These are phyloP conservation scores for Carterocephalus palaemon DNA, from an alignment of 2,888 invertebrate species.

Conservation along the genomic window DNA sequence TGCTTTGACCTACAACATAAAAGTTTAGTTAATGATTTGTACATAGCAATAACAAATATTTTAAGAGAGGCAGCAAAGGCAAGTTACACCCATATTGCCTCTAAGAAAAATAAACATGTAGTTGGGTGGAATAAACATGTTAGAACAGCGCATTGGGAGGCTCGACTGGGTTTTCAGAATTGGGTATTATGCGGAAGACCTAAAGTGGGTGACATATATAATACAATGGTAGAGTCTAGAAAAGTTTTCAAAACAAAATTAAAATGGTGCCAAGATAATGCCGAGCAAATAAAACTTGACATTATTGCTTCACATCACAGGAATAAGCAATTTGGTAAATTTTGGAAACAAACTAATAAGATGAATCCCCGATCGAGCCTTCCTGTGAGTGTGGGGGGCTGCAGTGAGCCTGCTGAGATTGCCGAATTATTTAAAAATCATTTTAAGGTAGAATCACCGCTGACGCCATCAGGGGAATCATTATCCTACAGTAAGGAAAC, in stretches of 20 bases:
- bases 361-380: background rate
- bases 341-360: constrained; percentile 24
- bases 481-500: background rate
- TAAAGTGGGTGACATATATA: constrained; percentile 12
- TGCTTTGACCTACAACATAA: constrained; percentile 25
- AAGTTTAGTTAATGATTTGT: constrained; percentile 26
- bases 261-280: constrained; percentile 27
- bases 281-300: constrained; percentile 24
- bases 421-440: background rate
- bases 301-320: constrained; percentile 20
- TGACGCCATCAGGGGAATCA: constrained; percentile 2
- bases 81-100: background rate
- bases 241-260: constrained; percentile 27
- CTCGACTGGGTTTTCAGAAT: constrained; percentile 25
- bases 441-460: constrained; percentile 1
- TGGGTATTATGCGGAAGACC: constrained; percentile 31
- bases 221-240: constrained; percentile 22
- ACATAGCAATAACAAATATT: constrained; percentile 25
- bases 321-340: constrained; percentile 17
- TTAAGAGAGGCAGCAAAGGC: constrained; percentile 18
- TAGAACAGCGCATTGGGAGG: constrained; percentile 26
- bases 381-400: background rate
- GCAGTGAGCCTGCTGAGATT: background rate
- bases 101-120: constrained; percentile 11
- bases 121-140: constrained; percentile 33